Evolutionary conservation across 2,888 invertebrate species (phyloP).

Genomic region (Hoplodrina ambigua): DNA sequence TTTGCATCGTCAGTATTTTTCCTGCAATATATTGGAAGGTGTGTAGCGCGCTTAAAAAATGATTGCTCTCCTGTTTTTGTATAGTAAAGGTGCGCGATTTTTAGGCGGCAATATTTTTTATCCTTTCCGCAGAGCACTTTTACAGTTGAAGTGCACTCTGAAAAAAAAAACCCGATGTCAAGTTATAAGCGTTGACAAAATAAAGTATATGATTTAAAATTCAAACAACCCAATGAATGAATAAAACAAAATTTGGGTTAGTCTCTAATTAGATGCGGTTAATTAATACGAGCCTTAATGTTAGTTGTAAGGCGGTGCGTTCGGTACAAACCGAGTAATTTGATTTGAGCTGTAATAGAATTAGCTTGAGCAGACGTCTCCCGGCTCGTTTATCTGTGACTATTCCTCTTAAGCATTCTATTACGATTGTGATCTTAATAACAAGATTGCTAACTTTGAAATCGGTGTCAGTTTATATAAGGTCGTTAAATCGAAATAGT

Average conservation of each 20-base stretch:
- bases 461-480: neutral
- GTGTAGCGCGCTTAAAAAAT: conserved; percentile 43
- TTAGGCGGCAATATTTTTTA: conserved; percentile 19
- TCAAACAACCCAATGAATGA: neutral
- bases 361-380: conserved; percentile 26
- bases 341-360: conserved; percentile 33
- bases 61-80: conserved; percentile 27
- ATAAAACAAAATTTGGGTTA: neutral
- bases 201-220: neutral
- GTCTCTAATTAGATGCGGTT: neutral
- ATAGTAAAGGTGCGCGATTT: conserved; percentile 14
- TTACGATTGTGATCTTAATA: conserved; percentile 26
- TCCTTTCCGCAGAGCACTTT: neutral
- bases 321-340: conserved; percentile 21
- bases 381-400: conserved; percentile 16
- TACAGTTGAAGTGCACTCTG: too few relatives aligned
- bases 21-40: conserved; percentile 42
- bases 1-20: conserved; percentile 57
- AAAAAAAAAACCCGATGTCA: too few relatives aligned
- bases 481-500: conserved; percentile 5
- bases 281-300: conserved; percentile 6
- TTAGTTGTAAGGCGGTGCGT: conserved; percentile 28
- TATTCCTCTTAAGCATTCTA: conserved; percentile 16
- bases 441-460: conserved; percentile 2
- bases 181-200: too few relatives aligned